A percentile compares a stretch with the other conserved stretches of the same genome.
phyloP scores from a whole-genome alignment of 1,140 invertebrate genomes.

The Drosophila biarmipes region DNA sequence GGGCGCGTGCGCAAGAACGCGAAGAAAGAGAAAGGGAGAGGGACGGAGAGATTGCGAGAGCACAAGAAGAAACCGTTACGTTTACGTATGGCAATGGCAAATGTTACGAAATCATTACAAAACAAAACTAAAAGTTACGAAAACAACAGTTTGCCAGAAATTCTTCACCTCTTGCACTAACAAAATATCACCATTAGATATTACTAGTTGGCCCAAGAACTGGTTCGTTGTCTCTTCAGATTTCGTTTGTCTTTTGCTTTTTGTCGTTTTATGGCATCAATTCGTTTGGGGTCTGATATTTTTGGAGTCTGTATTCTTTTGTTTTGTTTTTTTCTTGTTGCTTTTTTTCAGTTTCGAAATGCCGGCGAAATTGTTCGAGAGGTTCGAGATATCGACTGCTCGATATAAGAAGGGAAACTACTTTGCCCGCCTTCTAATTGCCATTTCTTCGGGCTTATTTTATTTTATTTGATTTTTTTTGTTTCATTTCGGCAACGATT shows the following conservation, averaged over 20 bases:
- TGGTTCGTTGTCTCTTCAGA: slow-evolving; percentile 14
- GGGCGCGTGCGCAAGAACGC: slow-evolving; percentile 58
- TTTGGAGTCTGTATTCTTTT: slow-evolving; percentile 23
- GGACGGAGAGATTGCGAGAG: slow-evolving; percentile 18
- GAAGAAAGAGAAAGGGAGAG: slow-evolving; percentile 31
- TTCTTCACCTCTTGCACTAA: slow-evolving; percentile 6
- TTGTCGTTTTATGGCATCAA: slow-evolving; percentile 21
- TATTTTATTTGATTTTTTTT: no score
- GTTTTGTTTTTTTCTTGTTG: slow-evolving; percentile 8
- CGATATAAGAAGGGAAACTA: slow-evolving; percentile 76
- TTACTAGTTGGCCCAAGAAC: slow-evolving; percentile 11
- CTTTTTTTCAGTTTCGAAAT: slow-evolving; percentile 35
- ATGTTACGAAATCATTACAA: slow-evolving; percentile 82
- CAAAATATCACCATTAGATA: slow-evolving; percentile 14
- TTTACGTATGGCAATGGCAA: slow-evolving; percentile 61
- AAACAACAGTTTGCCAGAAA: slow-evolving; percentile 32
- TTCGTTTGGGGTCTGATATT: slow-evolving; percentile 25
- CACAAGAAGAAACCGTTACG: slow-evolving; percentile 57
- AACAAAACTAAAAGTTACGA: slow-evolving; percentile 63
- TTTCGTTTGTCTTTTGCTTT: slow-evolving; percentile 20
- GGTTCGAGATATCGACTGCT: slow-evolving; percentile 52
- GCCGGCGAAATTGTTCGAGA: slow-evolving; percentile 54
- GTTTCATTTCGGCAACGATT: slow-evolving; percentile 14
- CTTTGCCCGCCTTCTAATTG: slow-evolving; percentile 49
- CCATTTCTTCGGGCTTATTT: slow-evolving; percentile 36